Evolutionary conservation across 2,888 invertebrate species (phyloP).

Genomic region (Acholoe squamosa): DNA sequence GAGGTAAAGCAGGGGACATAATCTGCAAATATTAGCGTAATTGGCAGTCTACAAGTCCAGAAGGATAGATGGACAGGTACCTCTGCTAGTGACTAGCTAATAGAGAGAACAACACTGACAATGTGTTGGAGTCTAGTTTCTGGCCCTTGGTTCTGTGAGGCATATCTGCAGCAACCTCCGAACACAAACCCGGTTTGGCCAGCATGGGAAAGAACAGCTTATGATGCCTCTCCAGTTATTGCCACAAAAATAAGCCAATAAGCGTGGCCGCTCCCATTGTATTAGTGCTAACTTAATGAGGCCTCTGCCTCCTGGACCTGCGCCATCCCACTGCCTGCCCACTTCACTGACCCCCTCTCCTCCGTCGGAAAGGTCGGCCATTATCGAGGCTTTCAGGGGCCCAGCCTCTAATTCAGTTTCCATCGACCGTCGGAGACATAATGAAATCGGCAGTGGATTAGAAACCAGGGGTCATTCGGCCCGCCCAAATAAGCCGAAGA

Average conservation of each 20-base stretch:
- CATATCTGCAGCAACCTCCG: not conserved
- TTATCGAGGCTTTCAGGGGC: constrained; percentile 54
- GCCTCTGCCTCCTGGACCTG: not conserved
- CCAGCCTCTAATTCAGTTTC: constrained; percentile 44
- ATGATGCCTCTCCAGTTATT: constrained; percentile 22
- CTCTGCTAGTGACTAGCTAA: too few relatives aligned
- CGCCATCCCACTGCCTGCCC: constrained; percentile 28
- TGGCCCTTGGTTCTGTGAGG: too few relatives aligned
- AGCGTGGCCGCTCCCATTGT: constrained; percentile 13
- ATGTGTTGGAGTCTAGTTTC: too few relatives aligned
- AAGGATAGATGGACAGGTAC: too few relatives aligned
- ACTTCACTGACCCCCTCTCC: constrained; percentile 31
- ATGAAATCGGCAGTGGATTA: constrained; percentile 56
- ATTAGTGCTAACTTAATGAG: constrained; percentile 46
- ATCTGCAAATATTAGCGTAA: too few relatives aligned
- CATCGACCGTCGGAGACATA: constrained; percentile 47
- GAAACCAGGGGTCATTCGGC: constrained; percentile 43
- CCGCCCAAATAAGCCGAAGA: constrained; percentile 34
- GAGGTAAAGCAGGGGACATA: not conserved
- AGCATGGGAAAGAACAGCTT: not conserved
- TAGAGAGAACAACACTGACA: too few relatives aligned
- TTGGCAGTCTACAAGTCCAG: too few relatives aligned
- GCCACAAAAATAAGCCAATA: constrained; percentile 41
- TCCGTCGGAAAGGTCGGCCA: constrained; percentile 46
- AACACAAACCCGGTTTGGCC: not conserved